Evolutionary conservation across 2,797 vertebrate genomes (phyloP).

Genomic region (Triplophysa yarkandensis): DNA sequence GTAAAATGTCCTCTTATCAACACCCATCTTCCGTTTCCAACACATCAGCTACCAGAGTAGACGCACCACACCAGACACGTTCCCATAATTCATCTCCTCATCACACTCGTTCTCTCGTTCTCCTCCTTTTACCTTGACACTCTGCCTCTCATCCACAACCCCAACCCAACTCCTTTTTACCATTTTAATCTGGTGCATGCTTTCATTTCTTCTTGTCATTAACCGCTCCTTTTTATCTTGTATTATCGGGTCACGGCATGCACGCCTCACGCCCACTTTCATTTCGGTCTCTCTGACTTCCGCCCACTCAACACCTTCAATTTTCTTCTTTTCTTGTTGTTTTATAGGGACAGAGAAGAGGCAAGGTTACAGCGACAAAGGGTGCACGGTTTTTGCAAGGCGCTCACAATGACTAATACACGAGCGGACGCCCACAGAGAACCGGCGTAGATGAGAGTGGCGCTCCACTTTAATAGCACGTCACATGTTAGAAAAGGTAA

Average conservation of each 20-base stretch:
- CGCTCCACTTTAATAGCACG: not conserved
- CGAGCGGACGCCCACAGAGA: constrained; percentile 14
- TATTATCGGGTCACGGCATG: constrained; percentile 20
- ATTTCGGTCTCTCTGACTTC: constrained; percentile 34
- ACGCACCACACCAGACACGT: constrained; percentile 31
- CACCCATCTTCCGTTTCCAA: constrained; percentile 47
- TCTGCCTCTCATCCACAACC: constrained; percentile 5
- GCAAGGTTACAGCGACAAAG: constrained; percentile 41
- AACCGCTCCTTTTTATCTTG: constrained; percentile 31
- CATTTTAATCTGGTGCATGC: not conserved
- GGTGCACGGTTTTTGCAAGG: constrained; percentile 8
- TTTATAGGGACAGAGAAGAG: not conserved
- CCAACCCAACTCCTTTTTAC: constrained; percentile 2
- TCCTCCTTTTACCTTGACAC: not conserved
- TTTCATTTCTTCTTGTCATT: constrained; percentile 32
- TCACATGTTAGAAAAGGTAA: not conserved
- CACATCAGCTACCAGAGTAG: constrained; percentile 59
- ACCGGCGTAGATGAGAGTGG: not conserved
- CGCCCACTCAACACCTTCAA: constrained; percentile 26
- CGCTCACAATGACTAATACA: constrained; percentile 19
- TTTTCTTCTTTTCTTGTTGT: constrained; percentile 23
- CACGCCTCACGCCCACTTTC: constrained; percentile 29
- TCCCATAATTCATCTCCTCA: constrained; percentile 50
- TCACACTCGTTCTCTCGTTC: constrained; percentile 13
- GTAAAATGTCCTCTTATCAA: constrained; percentile 52